phyloP scores from a whole-genome alignment of 2,888 invertebrate species.

The Linyphia triangularis region DNA sequence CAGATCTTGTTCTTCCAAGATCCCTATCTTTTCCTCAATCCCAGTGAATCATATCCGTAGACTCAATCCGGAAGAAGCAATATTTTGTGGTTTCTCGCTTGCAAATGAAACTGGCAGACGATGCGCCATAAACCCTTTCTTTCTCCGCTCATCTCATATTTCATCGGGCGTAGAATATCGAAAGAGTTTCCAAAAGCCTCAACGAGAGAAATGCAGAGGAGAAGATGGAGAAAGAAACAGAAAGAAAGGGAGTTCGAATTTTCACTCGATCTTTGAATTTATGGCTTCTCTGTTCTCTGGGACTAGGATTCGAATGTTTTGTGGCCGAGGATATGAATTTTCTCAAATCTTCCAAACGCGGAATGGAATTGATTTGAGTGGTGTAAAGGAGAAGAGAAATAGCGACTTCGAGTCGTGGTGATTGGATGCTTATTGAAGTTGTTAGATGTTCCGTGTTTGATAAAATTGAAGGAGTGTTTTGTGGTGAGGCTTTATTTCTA shows the following conservation, averaged over 20 bases:
- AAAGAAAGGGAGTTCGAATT: neutral
- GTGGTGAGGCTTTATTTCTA: no score
- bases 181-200: neutral
- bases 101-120: neutral
- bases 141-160: neutral
- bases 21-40: neutral
- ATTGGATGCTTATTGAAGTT: no score
- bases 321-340: neutral
- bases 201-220: neutral
- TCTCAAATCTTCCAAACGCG: neutral
- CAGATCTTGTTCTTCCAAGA: no score
- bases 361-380: neutral
- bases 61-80: neutral
- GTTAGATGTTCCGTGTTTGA: no score
- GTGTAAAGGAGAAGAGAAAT: no score
- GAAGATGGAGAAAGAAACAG: neutral
- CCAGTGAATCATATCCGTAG: neutral
- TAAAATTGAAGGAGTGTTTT: no score
- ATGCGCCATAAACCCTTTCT: neutral
- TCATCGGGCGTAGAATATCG: neutral
- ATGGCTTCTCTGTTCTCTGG: neutral
- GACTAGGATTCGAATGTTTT: neutral
- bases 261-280: neutral
- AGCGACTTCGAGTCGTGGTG: no score
- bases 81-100: slow-evolving; percentile 21